Evolutionary conservation across 2,113 vertebrate genomes (phyloP).

Genomic region (Oplegnathus fasciatus): DNA sequence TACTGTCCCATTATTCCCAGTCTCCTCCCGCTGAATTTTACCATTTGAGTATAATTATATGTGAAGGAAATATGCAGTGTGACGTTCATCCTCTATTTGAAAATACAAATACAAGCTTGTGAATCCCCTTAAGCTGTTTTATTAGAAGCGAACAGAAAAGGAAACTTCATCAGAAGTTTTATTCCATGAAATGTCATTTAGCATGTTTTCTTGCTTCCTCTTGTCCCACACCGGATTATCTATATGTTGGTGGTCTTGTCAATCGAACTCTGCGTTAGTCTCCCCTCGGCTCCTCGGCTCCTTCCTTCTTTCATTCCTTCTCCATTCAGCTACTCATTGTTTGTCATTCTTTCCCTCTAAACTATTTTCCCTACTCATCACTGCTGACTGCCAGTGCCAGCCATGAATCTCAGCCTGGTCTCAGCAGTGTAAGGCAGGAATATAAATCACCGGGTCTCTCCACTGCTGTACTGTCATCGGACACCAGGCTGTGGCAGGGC

Average conservation of each 20-base stretch:
- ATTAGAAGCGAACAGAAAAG: constrained; percentile 5
- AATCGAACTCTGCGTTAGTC: background rate
- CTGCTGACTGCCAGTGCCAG: constrained; percentile 3
- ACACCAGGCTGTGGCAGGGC: background rate
- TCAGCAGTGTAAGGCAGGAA: constrained; percentile 1
- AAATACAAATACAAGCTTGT: background rate
- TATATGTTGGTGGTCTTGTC: constrained; percentile 27
- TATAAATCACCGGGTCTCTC: constrained; percentile 40
- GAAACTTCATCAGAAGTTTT: background rate
- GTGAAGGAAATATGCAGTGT: background rate
- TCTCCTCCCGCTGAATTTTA: background rate
- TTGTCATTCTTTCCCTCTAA: constrained; percentile 13
- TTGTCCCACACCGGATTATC: background rate
- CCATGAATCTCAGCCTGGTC: constrained; percentile 13
- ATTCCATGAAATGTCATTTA: background rate
- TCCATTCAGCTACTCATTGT: constrained; percentile 6
- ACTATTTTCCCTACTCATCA: constrained; percentile 15
- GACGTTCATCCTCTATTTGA: background rate
- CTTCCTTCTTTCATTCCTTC: constrained; percentile 11
- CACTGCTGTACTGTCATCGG: constrained; percentile 14
- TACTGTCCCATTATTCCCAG: background rate
- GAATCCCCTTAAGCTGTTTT: background rate
- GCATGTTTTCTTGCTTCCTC: constrained; percentile 1
- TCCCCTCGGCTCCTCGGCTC: constrained; percentile 1
- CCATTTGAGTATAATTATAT: constrained; percentile 7